Base-by-base conservation (phyloP, 2,113 vertebrate genomes). In the Antigone vipio region DNA sequence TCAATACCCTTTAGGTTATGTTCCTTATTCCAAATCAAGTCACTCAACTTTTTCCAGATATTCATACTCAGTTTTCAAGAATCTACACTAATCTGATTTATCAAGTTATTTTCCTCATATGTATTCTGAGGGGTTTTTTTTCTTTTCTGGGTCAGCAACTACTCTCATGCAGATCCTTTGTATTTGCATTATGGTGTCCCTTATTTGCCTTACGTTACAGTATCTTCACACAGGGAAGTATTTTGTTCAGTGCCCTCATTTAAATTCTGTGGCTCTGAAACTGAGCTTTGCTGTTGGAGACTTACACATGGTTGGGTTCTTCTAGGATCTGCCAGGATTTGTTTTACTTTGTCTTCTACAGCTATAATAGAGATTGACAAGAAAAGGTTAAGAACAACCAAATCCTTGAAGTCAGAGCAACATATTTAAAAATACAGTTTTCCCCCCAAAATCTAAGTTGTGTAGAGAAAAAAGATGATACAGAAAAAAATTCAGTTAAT, bases 381-480 rank as follows among this genome's bases (percentile, higher is more conserved):
- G 27, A 92, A 78, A 69, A 86, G 35, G 18, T 74, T 35, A 62
- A 77, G 21, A 49, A 45, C 11, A 66, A 62, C 5, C 7, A 73
- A 66, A 74, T 71, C 20, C 20, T 53, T 85, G 32, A 62, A 75
- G 47, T 75, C 76, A 59, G 40, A 63, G 5, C 3, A 42, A 32
- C 1, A 5, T 85, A 47, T 60, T 86, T 71, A 20, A 89, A 91
- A 79, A 86, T 20, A 45, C 0, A 35, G 8, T 59, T 92, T 60
- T 32, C 17, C n/a, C 40, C 1, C 1, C 2, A 26, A 69, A 58
- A 11, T 1, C 5, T 9, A 72, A 32, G 12, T 5, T 77, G 32
- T 27, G 5, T 35, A 45, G 35, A 44, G 63, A 59, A 62, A 27
- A 24, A 29, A 34, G 26, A 30, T 60, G 1, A 23, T 24, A 24